These are phyloP conservation scores for Acrossocheilus fasciatus DNA, from an alignment of 2,797 vertebrate species.

Conservation along the genomic window DNA sequence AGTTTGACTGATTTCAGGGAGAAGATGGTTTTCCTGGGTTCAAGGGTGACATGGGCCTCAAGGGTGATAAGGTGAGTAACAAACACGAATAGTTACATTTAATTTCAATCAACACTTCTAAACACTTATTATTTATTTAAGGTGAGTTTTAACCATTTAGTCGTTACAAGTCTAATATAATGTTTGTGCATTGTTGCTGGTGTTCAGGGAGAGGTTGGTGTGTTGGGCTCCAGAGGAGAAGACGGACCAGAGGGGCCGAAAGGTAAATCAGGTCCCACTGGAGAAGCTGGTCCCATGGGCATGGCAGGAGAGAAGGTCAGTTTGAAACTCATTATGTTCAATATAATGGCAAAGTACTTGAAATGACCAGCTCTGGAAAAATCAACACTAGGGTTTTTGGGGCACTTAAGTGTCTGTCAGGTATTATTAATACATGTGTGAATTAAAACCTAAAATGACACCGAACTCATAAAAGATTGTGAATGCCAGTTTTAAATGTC, in stretches of 20 bases:
- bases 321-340: not conserved
- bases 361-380: slow-evolving; percentile 2
- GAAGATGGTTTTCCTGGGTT: slow-evolving; percentile 99
- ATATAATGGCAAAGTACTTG: not conserved
- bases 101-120: not conserved
- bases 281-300: slow-evolving; percentile 89
- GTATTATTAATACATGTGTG: slow-evolving; percentile 14
- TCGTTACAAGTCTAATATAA: not conserved
- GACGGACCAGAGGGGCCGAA: slow-evolving; percentile 98
- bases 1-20: slow-evolving; percentile 79
- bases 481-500: slow-evolving; percentile 12
- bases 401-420: not conserved
- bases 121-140: not conserved
- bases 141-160: not conserved
- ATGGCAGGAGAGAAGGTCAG: slow-evolving; percentile 93
- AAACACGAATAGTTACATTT: not conserved
- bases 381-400: not conserved
- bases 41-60: slow-evolving; percentile 98
- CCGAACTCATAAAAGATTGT: slow-evolving; percentile 9
- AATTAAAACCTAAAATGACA: slow-evolving; percentile 14
- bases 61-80: slow-evolving; percentile 90
- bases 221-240: slow-evolving; percentile 87
- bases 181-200: slow-evolving; percentile 31
- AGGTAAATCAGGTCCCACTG: slow-evolving; percentile 90
- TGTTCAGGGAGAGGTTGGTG: slow-evolving; percentile 77